Percentiles rank a stretch among this genome's conserved stretches.
Conservation (phyloP, 2,797 vertebrate genomes). For the Acrossocheilus fasciatus region DNA sequence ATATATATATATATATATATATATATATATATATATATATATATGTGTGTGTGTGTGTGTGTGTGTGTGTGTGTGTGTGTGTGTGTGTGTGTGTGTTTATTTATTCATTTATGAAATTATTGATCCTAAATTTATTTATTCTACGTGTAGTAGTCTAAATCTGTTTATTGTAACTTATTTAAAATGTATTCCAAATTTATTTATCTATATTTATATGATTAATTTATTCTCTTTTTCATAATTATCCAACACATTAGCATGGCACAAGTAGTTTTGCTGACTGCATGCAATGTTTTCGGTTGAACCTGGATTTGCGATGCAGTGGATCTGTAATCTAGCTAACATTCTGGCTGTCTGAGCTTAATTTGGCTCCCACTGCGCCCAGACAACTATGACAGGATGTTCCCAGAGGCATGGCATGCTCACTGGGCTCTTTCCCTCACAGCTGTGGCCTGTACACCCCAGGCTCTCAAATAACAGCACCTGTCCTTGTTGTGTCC, state of each 20-base stretch:
- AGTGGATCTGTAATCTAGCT: conserved; percentile 2
- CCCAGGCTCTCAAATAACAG: conserved; percentile 67
- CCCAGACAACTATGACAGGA: conserved; percentile 44
- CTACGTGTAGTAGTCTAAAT: not conserved
- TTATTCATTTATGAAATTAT: not conserved
- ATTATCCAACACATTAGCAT: not conserved
- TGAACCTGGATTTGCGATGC: not conserved
- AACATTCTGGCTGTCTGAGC: conserved; percentile 8
- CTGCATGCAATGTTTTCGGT: not conserved
- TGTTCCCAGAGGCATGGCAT: conserved; percentile 65
- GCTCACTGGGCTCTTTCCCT: conserved; percentile 24
- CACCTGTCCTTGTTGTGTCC: conserved; percentile 69
- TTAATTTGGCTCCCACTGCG: conserved; percentile 35
- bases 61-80: too few species aligned
- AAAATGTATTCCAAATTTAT: not conserved
- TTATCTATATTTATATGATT: not conserved
- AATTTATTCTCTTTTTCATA: not conserved
- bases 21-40: too few species aligned
- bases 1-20: too few species aligned
- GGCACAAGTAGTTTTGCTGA: not conserved
- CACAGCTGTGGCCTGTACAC: conserved; percentile 31
- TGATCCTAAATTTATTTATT: not conserved
- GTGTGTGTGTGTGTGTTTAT: too few species aligned
- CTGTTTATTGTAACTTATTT: not conserved
- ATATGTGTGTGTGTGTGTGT: too few species aligned